Conservation (phyloP, 2,888 invertebrate genomes). For the Helobdella robusta region DNA sequence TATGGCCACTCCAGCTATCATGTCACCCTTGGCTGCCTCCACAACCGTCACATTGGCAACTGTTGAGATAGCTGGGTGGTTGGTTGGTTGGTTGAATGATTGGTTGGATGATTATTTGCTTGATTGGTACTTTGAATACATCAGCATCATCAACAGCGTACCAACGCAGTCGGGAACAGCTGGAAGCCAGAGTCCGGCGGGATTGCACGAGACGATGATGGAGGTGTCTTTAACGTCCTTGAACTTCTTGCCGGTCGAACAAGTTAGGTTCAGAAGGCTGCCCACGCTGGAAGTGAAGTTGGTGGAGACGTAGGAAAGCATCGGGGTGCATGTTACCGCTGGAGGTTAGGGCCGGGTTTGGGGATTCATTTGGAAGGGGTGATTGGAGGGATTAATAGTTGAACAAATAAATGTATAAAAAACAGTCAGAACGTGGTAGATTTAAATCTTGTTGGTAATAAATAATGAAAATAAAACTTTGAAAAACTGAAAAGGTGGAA, state of each 20-base stretch:
- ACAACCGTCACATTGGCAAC: not conserved
- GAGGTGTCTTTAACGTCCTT: not conserved
- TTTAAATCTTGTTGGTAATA: not conserved
- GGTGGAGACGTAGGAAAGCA: not conserved
- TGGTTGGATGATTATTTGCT: not conserved
- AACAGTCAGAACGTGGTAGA: not conserved
- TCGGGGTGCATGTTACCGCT: not conserved
- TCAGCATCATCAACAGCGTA: not conserved
- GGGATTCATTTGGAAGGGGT: too few relatives aligned
- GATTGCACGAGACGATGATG: not conserved
- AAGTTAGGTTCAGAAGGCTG: slow-evolving; percentile 13
- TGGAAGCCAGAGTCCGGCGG: not conserved
- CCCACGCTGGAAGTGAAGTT: slow-evolving; percentile 11
- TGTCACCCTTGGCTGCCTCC: not conserved
- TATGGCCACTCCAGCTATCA: not conserved
- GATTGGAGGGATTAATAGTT: not conserved
- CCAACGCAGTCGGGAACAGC: slow-evolving; percentile 7
- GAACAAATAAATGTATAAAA: not conserved
- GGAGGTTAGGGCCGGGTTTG: too few relatives aligned
- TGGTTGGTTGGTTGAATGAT: not conserved
- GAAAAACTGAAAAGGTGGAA: too few relatives aligned
- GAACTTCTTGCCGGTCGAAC: slow-evolving; percentile 2
- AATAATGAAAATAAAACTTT: not conserved
- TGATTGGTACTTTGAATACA: not conserved
- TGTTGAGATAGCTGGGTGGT: not conserved